These are phyloP conservation scores for Polypterus bichir DNA, from an alignment of 2,113 vertebrate species.

Conservation along the genomic window DNA sequence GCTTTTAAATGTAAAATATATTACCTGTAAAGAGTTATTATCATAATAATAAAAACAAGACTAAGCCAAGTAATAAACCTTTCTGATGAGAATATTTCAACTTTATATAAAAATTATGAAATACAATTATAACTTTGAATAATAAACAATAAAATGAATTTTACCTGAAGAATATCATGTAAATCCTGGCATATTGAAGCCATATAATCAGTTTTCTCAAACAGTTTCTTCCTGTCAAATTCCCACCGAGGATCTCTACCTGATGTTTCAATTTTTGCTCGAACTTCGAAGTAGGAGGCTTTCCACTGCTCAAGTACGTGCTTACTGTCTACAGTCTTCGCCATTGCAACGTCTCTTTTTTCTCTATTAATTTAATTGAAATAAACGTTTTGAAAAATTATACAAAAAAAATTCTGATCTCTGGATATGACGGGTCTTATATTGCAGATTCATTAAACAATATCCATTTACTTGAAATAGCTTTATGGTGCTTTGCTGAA, in stretches of 20 bases:
- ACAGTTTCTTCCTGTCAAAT: conserved; percentile 78
- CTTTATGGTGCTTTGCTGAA: not conserved
- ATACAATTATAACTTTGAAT: too few species aligned
- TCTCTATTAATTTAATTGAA: conserved; percentile 42
- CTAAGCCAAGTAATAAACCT: too few species aligned
- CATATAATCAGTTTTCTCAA: conserved; percentile 83
- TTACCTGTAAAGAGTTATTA: too few species aligned
- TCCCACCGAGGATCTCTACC: conserved; percentile 71
- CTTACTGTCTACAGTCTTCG: conserved; percentile 55
- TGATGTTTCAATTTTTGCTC: conserved; percentile 68
- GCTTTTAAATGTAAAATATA: too few species aligned
- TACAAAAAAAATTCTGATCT: not conserved
- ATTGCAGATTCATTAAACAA: not conserved
- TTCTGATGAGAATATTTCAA: too few species aligned
- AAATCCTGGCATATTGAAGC: conserved; percentile 73
- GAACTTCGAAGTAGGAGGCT: conserved; percentile 62
- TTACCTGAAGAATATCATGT: conserved; percentile 65
- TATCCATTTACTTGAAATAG: not conserved
- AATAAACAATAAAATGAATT: not conserved
- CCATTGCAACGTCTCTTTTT: conserved; percentile 48
- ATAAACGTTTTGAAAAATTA: too few species aligned
- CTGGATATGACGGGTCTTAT: not conserved
- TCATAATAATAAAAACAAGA: too few species aligned
- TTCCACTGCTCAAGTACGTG: conserved; percentile 70
- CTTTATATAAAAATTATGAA: too few species aligned